Percentiles rank a stretch among this genome's conserved stretches.
Evolutionary conservation across 2,888 invertebrate species (phyloP).

Genomic region (Agrochola macilenta): DNA sequence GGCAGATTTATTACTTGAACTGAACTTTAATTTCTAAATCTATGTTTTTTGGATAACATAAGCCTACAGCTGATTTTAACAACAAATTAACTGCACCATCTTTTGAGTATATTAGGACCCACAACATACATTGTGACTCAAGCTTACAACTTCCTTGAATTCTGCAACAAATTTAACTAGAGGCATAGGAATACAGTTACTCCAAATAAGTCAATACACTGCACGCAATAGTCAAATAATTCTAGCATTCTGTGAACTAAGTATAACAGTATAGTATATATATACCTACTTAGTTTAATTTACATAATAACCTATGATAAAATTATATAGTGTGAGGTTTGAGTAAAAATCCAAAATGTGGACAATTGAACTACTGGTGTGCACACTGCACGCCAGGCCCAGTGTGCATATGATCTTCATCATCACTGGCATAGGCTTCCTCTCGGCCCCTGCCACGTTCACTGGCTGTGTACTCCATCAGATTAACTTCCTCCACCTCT

Average conservation of each 20-base stretch:
- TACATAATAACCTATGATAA: conserved; percentile 85
- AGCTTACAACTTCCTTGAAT: conserved; percentile 60
- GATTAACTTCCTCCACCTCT: conserved; percentile 96
- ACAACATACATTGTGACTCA: conserved; percentile 44
- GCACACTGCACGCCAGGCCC: conserved; percentile 94
- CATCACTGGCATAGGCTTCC: conserved; percentile 94
- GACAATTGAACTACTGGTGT: conserved; percentile 92
- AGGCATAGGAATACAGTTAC: conserved; percentile 60
- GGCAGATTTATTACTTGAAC: conserved; percentile 65
- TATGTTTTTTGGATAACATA: conserved; percentile 42
- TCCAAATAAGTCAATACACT: conserved; percentile 71
- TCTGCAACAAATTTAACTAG: conserved; percentile 62
- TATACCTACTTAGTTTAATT: conserved; percentile 75
- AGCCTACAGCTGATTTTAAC: conserved; percentile 57
- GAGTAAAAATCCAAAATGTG: conserved; percentile 80
- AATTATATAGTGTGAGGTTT: conserved; percentile 85
- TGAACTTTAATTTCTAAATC: conserved; percentile 55
- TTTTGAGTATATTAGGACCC: conserved; percentile 34
- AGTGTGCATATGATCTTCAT: conserved; percentile 90
- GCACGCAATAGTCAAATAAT: conserved; percentile 70
- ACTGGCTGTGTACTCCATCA: conserved; percentile 93
- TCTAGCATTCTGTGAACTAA: conserved; percentile 74
- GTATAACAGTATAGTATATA: conserved; percentile 70
- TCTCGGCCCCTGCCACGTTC: conserved; percentile 90
- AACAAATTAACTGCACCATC: conserved; percentile 50